Base-by-base conservation (phyloP, 1,140 invertebrate species). In the Drosophila simulans region DNA sequence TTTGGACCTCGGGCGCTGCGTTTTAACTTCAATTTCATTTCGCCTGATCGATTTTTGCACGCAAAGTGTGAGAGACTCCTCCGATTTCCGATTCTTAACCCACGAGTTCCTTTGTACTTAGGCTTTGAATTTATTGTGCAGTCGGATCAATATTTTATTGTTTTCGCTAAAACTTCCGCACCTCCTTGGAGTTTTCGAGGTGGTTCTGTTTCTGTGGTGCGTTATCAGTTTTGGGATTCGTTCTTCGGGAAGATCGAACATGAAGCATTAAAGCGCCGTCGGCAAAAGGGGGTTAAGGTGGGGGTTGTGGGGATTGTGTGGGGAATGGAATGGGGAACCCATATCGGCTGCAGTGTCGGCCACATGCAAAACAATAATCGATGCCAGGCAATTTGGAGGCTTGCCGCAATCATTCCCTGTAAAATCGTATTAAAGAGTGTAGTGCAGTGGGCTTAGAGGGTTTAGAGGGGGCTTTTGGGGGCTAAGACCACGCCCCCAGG, bases 21-120 rank as follows among this genome's bases (percentile, higher is more conserved):
- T 77, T 88, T 84, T 65, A 89, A 90, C 80, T 89, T 89, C 84
- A 89, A 89, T 89, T 89, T 90, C 84, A 89, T 90, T 89, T 90
- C 60, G 77, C 65, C 85, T 89, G 84, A 89, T 89, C 85, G 84
- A 90, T 89, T 89, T 90, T 88, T 84, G 84, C 84, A 88, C 80
- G 84, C 84, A 88, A 88, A 88, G 84, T 89, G 84, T 88, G 84
- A 88, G 83, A 84, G 83, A 86, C 79, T 83, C 79, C 53, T 35
- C 48, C 48, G 40, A 17, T 34, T 15, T n/a, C 27, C 22, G 22
- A 31, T 48, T 13, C 48, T 17, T 34, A 51, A 34, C 13, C 22
- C 27, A 20, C 15, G 25, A 22, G 34, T 65, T 63, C 57, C 68
- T 88, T 75, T 65, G 84, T 89, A 90, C 80, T 89, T 89, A 89